These are phyloP conservation scores for Bombycilla garrulus DNA, from an alignment of 2,113 vertebrate species.

Conservation along the genomic window DNA sequence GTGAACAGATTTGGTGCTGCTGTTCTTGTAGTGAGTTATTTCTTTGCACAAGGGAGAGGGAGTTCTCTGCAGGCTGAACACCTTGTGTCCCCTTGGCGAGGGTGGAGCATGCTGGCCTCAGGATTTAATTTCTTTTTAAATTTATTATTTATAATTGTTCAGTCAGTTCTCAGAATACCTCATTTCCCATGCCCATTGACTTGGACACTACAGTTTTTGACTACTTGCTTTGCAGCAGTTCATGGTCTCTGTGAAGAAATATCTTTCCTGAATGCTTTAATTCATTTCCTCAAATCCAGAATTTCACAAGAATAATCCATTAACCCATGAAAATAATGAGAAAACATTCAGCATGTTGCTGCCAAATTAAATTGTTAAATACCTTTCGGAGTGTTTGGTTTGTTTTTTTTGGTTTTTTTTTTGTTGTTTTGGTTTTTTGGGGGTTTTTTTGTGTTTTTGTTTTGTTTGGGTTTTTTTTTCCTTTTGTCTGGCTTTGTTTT, in stretches of 20 bases:
- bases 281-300: background rate
- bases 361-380: background rate
- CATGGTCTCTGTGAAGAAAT: background rate
- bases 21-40: background rate
- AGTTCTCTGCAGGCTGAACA: background rate
- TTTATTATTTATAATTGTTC: background rate
- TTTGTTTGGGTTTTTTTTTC: background rate
- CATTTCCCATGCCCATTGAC: background rate
- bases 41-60: background rate
- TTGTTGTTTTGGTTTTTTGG: too few relatives aligned
- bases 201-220: background rate
- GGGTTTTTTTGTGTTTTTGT: too few relatives aligned
- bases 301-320: background rate
- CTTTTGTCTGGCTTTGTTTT: background rate
- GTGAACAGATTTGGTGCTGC: background rate
- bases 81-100: background rate
- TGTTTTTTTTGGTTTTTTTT: too few relatives aligned
- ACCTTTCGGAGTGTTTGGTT: background rate
- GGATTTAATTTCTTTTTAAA: background rate
- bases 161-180: background rate
- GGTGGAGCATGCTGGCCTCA: background rate
- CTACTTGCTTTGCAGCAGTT: background rate
- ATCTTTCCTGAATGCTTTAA: background rate
- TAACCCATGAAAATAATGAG: background rate
- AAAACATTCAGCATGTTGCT: background rate